Percentiles rank a stretch among this genome's conserved stretches.
Evolutionary conservation across 2,797 vertebrate genomes (phyloP).

Genomic region (Cetoscarus ocellatus): DNA sequence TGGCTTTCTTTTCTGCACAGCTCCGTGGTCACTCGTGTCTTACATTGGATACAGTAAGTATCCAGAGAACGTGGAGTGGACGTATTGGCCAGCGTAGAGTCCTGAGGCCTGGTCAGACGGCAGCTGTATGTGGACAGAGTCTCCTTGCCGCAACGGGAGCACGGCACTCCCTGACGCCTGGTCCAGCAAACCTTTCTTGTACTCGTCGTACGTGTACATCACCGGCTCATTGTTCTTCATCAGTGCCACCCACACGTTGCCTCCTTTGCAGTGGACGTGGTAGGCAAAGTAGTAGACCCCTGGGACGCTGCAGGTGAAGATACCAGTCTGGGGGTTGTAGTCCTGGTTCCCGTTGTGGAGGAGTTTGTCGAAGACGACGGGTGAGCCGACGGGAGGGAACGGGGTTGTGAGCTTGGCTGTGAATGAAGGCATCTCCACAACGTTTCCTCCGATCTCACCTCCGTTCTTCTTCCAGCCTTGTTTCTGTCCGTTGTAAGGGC

Average conservation of each 20-base stretch:
- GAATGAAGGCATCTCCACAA: constrained; percentile 92
- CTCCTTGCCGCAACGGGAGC: constrained; percentile 89
- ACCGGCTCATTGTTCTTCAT: constrained; percentile 96
- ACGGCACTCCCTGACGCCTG: constrained; percentile 97
- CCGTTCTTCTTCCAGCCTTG: constrained; percentile 87
- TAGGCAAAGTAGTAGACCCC: constrained; percentile 98
- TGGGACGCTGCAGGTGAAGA: constrained; percentile 95
- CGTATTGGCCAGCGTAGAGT: constrained; percentile 96
- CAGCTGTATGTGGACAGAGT: constrained; percentile 94
- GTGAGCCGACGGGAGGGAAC: constrained; percentile 92
- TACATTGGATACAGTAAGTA: constrained; percentile 97
- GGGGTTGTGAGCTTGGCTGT: constrained; percentile 93
- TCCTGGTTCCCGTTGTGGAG: constrained; percentile 95
- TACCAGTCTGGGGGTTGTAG: constrained; percentile 93
- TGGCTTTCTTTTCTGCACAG: no score
- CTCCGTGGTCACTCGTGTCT: constrained; percentile 29
- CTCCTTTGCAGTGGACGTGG: constrained; percentile 96
- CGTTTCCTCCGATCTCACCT: constrained; percentile 63
- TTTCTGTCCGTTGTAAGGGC: constrained; percentile 86
- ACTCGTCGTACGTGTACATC: constrained; percentile 98
- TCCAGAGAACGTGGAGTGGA: constrained; percentile 97
- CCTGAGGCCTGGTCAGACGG: constrained; percentile 97
- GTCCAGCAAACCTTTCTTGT: constrained; percentile 96
- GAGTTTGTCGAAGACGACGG: constrained; percentile 94
- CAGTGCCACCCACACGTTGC: constrained; percentile 96